phyloP scores from a whole-genome alignment of 1,140 invertebrate genomes.

The Phenacoccus solenopsis region DNA sequence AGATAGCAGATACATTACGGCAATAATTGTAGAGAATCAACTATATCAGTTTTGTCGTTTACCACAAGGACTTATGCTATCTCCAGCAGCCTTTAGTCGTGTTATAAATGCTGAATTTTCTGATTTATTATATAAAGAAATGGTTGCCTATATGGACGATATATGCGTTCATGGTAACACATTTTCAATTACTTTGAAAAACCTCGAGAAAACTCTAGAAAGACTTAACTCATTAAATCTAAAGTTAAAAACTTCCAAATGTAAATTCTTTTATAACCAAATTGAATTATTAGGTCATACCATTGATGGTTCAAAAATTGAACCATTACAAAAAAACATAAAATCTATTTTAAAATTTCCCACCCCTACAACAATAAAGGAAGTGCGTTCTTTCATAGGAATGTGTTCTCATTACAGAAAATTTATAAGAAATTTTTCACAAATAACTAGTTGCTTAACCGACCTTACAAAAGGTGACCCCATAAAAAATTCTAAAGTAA shows the following conservation, averaged over 20 bases:
- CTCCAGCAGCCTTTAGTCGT: background rate
- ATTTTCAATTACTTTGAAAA: background rate
- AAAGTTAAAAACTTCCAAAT: background rate
- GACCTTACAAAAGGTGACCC: too few species aligned
- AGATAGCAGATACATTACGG: background rate
- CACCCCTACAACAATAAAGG: background rate
- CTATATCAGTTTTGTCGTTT: background rate
- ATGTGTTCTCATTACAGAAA: background rate
- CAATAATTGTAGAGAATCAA: background rate
- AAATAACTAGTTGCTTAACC: background rate
- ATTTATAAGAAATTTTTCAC: background rate
- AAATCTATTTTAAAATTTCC: background rate
- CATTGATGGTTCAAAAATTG: background rate
- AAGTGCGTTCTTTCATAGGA: background rate
- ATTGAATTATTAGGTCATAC: background rate
- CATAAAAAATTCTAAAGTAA: too few species aligned
- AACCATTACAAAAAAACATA: background rate
- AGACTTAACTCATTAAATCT: background rate
- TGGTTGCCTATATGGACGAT: background rate
- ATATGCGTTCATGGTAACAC: background rate
- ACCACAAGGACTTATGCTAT: background rate
- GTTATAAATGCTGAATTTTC: background rate
- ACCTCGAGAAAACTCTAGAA: background rate
- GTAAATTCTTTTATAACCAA: background rate
- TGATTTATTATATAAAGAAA: background rate